Percentiles rank a stretch among this genome's conserved stretches.
These are phyloP conservation scores for Caiman crocodilus DNA, from an alignment of 2,797 vertebrate species.

Conservation along the genomic window DNA sequence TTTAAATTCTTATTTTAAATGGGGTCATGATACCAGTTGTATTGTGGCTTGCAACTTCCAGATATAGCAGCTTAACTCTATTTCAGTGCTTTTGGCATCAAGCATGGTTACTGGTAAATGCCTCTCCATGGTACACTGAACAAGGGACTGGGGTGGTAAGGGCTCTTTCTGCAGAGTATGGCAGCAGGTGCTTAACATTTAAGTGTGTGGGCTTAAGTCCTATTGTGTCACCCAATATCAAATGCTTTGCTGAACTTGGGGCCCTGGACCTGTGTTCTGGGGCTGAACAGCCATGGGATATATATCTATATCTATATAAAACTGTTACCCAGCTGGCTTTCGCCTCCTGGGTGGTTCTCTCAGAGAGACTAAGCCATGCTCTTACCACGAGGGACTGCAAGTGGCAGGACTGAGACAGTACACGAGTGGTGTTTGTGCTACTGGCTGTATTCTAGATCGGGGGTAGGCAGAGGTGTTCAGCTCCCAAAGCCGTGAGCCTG, in stretches of 20 bases:
- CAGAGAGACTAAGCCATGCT: not conserved
- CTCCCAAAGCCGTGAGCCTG: not conserved
- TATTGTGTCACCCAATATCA: too few species aligned
- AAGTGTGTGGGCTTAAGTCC: not conserved
- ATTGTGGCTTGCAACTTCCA: not conserved
- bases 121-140: not conserved
- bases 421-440: not conserved
- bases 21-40: not conserved
- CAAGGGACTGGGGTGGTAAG: rapidly evolving
- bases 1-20: rapidly evolving
- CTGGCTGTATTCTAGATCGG: not conserved
- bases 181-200: not conserved
- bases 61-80: not conserved
- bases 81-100: not conserved
- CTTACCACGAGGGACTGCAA: not conserved
- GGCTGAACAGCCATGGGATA: not conserved
- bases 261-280: not conserved
- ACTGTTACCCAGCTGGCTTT: not conserved
- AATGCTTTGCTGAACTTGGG: rapidly evolving
- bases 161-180: not conserved
- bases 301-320: too few species aligned
- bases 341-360: too few species aligned
- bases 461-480: not conserved
- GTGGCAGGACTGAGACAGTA: not conserved
- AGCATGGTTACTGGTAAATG: not conserved